Evolutionary conservation across 2,888 invertebrate species (phyloP), one percentile per base, ranked within the genome.

Genomic region (Caenorhabditis sp.): DNA sequence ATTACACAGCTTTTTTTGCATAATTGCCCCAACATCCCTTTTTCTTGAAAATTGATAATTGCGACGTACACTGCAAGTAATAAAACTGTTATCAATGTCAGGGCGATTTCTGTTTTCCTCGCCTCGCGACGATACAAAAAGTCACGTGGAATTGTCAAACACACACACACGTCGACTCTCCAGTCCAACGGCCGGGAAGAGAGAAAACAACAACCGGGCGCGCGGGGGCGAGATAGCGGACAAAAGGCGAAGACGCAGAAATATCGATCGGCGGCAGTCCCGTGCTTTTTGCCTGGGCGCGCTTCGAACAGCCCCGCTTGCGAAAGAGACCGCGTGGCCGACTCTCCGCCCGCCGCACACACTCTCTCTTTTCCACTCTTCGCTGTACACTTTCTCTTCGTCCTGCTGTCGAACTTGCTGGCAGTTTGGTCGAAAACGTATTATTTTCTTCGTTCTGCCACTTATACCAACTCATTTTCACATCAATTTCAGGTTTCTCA

Each of bases 71-170:
- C n/a, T n/a, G n/a, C n/a, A n/a, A n/a, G n/a, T 7, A 62, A 50
- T 62, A 62, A 65, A 65, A 46, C 39, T 55, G 65, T 27, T 41
- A 20, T 24, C 9, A 26, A 13, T 15, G 17, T 32, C 30, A 15
- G 13, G 24, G 5, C 17, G 32, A 20, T 48, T 27, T 48, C 37
- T 48, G 55, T 56, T 56, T 56, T 66, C 24, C 13, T 35, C 35
- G 35, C 35, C 2, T 9, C 35, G 35, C 35, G 9, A 5, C 9
- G 6, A 30, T 56, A 56, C 55, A 46, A 39, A 61, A 66, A 66
- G 66, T 66, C 66, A 66, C 66, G 66, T 66, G 66, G 56, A 56
- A 55, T 32, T 24, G 32, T 35, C 22, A 53, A 46, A 55, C 58
- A 58, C 66, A 50, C 39, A 62, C 39, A 62, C 35, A 50, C 52